Conservation (phyloP, 2,888 invertebrate genomes). For the Antheraea assamensis region DNA sequence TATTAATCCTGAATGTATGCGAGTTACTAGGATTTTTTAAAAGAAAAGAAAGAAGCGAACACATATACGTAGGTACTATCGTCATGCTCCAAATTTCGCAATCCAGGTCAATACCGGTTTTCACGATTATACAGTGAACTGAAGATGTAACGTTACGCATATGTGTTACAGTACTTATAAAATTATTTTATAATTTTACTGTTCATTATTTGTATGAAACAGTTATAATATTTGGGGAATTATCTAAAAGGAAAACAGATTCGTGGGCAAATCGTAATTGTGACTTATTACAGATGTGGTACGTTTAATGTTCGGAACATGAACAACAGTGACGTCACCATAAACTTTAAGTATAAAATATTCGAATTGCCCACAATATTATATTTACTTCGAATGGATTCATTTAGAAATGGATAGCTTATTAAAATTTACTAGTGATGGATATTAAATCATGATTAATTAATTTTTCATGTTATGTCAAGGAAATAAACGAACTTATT, state of each 20-base stretch:
- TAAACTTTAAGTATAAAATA: background rate
- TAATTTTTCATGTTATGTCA: too few relatives aligned
- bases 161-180: background rate
- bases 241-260: background rate
- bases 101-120: conserved; percentile 71
- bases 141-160: conserved; percentile 22
- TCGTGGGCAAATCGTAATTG: too few relatives aligned
- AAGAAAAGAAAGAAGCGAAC: conserved; percentile 32
- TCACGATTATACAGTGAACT: conserved; percentile 43
- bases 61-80: conserved; percentile 38
- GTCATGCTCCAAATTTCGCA: conserved; percentile 68
- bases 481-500: too few relatives aligned
- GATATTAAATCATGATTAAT: too few relatives aligned
- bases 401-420: too few relatives aligned
- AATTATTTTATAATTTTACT: background rate
- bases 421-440: too few relatives aligned
- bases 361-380: background rate
- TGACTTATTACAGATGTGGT: too few relatives aligned
- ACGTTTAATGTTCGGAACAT: too few relatives aligned
- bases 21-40: conserved; percentile 18
- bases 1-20: background rate
- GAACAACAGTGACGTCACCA: background rate
- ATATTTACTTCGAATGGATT: background rate
- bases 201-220: background rate
- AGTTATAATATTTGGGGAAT: background rate